Conservation (phyloP, 2,888 invertebrate genomes). For the Sinohyriopsis cumingii region DNA sequence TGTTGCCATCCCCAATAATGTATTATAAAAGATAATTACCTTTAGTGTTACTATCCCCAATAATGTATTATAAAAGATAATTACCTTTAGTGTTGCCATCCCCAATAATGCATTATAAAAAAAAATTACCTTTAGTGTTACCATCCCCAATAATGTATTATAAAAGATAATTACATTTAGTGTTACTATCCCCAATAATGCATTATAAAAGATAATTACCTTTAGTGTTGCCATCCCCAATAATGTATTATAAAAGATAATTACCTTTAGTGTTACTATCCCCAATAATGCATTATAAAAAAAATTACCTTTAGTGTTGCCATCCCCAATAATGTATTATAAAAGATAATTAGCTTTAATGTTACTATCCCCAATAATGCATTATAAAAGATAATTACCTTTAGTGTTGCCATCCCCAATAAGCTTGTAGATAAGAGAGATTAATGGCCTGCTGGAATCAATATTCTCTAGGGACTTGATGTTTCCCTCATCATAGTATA, state of each 20-base stretch:
- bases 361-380: conserved; percentile 76
- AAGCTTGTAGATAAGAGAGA: conserved; percentile 80
- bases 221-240: conserved; percentile 77
- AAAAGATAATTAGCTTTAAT: conserved; percentile 66
- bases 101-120: conserved; percentile 72
- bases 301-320: conserved; percentile 74
- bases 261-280: conserved; percentile 75
- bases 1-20: conserved; percentile 78
- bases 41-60: conserved; percentile 77
- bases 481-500: conserved; percentile 59
- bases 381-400: conserved; percentile 43
- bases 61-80: conserved; percentile 52
- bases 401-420: conserved; percentile 77
- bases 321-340: conserved; percentile 75
- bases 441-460: conserved; percentile 77
- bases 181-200: conserved; percentile 78
- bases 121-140: conserved; percentile 73
- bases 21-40: conserved; percentile 44
- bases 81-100: conserved; percentile 75
- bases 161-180: conserved; percentile 58
- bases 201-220: conserved; percentile 44
- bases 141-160: conserved; percentile 76
- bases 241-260: conserved; percentile 52
- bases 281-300: conserved; percentile 72
- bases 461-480: conserved; percentile 49